Evolutionary conservation across 1,140 invertebrate genomes (phyloP).

Genomic region (Hylaeus anthracinus): DNA sequence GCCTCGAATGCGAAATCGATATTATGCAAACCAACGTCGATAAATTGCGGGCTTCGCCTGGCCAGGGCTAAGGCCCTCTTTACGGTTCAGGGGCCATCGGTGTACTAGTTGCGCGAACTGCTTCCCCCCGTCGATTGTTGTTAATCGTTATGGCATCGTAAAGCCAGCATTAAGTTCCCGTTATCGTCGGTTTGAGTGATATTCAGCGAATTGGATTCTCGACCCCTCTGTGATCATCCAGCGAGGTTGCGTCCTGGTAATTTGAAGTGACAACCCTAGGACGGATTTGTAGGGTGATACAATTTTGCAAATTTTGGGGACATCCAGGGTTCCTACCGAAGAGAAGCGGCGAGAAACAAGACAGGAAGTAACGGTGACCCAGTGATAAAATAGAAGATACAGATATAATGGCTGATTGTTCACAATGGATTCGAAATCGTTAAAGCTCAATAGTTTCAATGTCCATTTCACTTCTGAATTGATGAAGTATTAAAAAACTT

Average conservation of each 20-base stretch:
- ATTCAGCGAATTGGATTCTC: not conserved
- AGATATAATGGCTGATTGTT: no score
- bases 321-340: no score
- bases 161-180: conserved; percentile 2
- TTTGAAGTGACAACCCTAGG: no score
- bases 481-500: no score
- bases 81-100: not conserved
- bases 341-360: no score
- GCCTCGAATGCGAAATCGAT: conserved; percentile 70
- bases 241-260: no score
- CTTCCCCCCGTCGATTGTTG: conserved; percentile 1
- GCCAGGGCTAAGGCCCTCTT: conserved; percentile 7
- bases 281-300: no score
- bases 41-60: conserved; percentile 50
- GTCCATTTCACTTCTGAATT: no score
- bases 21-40: conserved; percentile 67
- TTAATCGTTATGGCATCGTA: conserved; percentile 22
- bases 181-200: conserved; percentile 15
- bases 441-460: not conserved
- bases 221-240: not conserved
- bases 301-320: no score
- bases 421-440: not conserved
- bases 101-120: not conserved
- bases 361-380: no score
- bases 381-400: no score